Evolutionary conservation across 2,888 invertebrate species (phyloP).

Genomic region (Tuta absoluta): DNA sequence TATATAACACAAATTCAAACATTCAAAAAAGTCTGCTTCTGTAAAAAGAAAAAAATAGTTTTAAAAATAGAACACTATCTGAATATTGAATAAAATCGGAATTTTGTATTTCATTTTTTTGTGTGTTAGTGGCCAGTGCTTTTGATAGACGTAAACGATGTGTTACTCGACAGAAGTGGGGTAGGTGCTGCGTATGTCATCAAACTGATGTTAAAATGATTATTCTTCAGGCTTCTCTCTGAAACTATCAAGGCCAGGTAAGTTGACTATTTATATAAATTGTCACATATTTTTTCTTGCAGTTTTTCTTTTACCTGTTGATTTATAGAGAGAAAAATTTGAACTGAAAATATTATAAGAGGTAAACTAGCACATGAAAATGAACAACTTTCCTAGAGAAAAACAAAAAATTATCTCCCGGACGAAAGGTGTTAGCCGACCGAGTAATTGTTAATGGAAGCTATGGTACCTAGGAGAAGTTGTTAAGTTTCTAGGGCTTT

Average conservation of each 20-base stretch:
- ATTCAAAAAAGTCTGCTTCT: constrained; percentile 36
- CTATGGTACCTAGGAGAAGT: too few species aligned
- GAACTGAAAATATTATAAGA: too few species aligned
- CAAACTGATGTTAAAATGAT: constrained; percentile 60
- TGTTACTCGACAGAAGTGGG: constrained; percentile 62
- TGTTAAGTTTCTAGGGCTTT: too few species aligned
- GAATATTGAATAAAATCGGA: constrained; percentile 4
- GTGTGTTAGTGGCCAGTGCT: constrained; percentile 47
- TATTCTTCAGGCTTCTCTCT: constrained; percentile 40
- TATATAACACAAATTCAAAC: constrained; percentile 45
- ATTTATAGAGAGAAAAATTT: neutral
- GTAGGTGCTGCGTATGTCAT: constrained; percentile 51
- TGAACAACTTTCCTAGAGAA: too few species aligned
- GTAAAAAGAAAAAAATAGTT: constrained; percentile 30
- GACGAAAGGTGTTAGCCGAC: too few species aligned
- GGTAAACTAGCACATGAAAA: too few species aligned
- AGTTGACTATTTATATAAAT: constrained; percentile 11
- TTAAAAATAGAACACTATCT: neutral
- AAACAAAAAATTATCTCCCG: too few species aligned
- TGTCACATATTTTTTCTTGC: neutral
- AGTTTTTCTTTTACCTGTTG: constrained; percentile 8
- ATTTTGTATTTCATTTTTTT: constrained; percentile 31
- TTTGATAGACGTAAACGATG: constrained; percentile 51
- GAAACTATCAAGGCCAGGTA: constrained; percentile 56
- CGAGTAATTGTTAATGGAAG: too few species aligned